A percentile compares a stretch with the other conserved stretches of the same genome.
Conservation (phyloP, 1,140 invertebrate genomes). For the Cydia amplana region DNA sequence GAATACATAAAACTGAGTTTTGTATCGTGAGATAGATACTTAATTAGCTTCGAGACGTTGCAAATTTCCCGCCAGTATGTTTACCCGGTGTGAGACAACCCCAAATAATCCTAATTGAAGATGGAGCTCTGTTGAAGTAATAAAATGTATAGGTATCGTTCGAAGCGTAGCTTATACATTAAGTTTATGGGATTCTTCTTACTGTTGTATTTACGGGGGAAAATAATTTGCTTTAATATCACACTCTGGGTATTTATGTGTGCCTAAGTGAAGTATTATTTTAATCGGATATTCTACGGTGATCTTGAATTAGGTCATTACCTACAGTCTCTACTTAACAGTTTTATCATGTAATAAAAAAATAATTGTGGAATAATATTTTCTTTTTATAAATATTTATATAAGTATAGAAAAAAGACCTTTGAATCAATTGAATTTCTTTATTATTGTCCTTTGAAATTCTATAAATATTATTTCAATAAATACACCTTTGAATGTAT, state of each 20-base stretch:
- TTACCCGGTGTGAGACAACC: not conserved
- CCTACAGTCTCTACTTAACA: too few species aligned
- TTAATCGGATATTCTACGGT: too few species aligned
- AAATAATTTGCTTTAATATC: not conserved
- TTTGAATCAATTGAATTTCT: too few species aligned
- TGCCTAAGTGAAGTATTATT: too few species aligned
- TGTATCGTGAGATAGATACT: conserved; percentile 26
- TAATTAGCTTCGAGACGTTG: conserved; percentile 16
- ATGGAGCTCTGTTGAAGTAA: conserved; percentile 8
- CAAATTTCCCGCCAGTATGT: not conserved
- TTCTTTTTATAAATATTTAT: too few species aligned
- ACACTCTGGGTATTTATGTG: not conserved
- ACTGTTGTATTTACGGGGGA: not conserved
- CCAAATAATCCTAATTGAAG: not conserved
- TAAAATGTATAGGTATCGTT: not conserved
- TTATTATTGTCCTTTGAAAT: too few species aligned
- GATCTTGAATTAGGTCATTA: too few species aligned
- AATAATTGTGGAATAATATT: too few species aligned
- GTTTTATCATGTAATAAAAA: too few species aligned
- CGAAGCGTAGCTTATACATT: not conserved
- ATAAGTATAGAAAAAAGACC: too few species aligned
- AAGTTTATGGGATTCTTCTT: not conserved
- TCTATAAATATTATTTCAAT: too few species aligned
- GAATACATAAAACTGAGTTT: not conserved
- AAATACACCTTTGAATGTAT: too few species aligned